Base-by-base conservation (phyloP, 2,113 vertebrate species). In the Oriolus oriolus region DNA sequence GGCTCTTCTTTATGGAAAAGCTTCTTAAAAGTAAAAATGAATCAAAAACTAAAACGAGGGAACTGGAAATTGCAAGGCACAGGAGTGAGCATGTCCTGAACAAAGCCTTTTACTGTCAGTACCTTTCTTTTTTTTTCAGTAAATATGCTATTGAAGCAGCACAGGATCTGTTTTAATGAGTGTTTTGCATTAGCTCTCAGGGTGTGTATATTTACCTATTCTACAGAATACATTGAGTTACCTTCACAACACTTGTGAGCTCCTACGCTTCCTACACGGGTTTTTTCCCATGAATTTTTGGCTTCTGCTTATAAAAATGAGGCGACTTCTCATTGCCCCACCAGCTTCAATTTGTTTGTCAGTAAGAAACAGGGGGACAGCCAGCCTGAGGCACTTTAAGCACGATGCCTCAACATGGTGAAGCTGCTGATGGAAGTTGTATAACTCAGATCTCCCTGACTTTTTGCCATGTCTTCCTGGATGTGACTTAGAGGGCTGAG, bases 391-490 rank as follows among this genome's bases (percentile, higher is more conserved):
- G 44, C 54, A 53, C 60, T 56, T 49, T 1, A 35, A 68, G 31
- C 19, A 53, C 0, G 0, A 33, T 19, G n/a, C 24, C 52, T 70
- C 30, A 22, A 24, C 15, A 11, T 16, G 15, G 47, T 11, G 13
- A 74, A 39, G 24, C 1, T 86, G 27, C 59, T 42, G 31, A 42
- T 8, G 52, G 50, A 64, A 81, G 39, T 31, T 45, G 47, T 56
- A 2, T 1, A 81, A 54, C 30, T 56, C 53, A 30, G 68, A 14
- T 13, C 37, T 31, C 45, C 65, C 75, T 33, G 73, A 66, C 35
- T 31, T 78, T 84, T 19, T 50, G 56, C 50, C 12, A 5, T 13
- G 9, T 19, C 45, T 89, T 65, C 22, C 33, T 54, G 66, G 3
- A 33, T 7, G 10, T 10, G n/a, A 77, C 35, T 73, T 20, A n/a